phyloP scores from a whole-genome alignment of 2,113 vertebrate genomes.

The Lampris megalopsis region DNA sequence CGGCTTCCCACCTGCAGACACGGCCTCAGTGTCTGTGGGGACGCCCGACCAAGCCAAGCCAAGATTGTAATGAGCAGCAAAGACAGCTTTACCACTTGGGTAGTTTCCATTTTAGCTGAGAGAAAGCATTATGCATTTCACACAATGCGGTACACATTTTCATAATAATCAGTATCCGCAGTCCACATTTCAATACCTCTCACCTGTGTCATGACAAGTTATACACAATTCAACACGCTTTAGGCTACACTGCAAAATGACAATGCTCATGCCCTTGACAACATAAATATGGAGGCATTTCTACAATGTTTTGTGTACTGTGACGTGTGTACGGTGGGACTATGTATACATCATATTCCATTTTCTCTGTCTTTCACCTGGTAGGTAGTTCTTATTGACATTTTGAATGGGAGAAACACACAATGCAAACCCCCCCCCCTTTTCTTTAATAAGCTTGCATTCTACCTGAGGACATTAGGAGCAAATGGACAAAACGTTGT shows the following conservation, averaged over 20 bases:
- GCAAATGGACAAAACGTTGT: constrained; percentile 8
- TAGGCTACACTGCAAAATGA: not conserved
- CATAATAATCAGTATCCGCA: not conserved
- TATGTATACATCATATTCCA: not conserved
- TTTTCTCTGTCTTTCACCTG: not conserved
- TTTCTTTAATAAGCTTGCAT: constrained; percentile 32
- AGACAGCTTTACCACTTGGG: not conserved
- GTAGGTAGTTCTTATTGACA: constrained; percentile 22
- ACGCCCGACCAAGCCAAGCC: not conserved
- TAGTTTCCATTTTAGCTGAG: not conserved
- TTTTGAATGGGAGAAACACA: constrained; percentile 38
- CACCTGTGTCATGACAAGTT: not conserved
- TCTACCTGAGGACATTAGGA: constrained; percentile 28
- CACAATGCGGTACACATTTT: not conserved
- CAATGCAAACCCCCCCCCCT: constrained; percentile 41
- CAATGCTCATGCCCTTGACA: not conserved
- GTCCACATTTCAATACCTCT: not conserved
- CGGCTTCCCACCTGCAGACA: too few species aligned
- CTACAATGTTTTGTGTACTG: too few species aligned
- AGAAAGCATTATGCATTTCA: not conserved
- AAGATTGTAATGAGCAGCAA: too few species aligned
- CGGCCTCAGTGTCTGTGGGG: not conserved
- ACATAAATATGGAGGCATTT: not conserved
- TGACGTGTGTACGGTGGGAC: not conserved
- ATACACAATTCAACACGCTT: not conserved